Base-by-base conservation (phyloP, 2,113 vertebrate genomes). In the Candoia aspera region DNA sequence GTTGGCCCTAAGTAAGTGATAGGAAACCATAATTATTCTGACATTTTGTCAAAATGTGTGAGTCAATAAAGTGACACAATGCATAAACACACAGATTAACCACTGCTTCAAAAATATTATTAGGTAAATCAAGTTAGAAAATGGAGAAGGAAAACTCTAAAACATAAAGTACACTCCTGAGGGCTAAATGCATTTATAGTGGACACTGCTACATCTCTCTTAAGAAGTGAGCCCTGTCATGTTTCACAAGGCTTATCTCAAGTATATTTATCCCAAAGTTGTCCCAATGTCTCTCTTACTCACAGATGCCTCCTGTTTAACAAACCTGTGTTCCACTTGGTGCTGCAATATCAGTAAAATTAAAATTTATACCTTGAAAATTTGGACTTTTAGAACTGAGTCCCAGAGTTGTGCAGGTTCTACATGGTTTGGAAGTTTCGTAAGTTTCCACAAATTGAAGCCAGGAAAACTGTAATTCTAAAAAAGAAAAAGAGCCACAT, bases 401-500 rank as follows among this genome's bases (percentile, higher is more conserved):
- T 97, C 94, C 87, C 94, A 95, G 94, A 97, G 95, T 73, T 90
- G 94, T 90, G 92, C 87, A 92, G 97, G 93, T 94, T 97, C 95
- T 84, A 97, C 91, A 89, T 96, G 91, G 93, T 96, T 97, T 59
- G 96, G 96, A 86, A 98, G 95, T 58, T 95, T 92, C 89, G 95
- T 93, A 73, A 94, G 79, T 29, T 95, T 93, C 84, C 88, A 64
- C 91, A 49, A 4, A 88, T 94, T 95, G 94, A 97, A 98, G 93
- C 95, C 96, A 95, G 94, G 88, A 85, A 96, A 97, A 58, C 12
- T 90, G 92, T 26, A 97, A 89, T 93, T 96, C 97, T 98, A 92
- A 84, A 95, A 84, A 92, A 46, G 88, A 85, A 68, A 42, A 85
- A 79, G 73, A 79, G 33, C 73, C 33, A 73, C 15, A 49, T 49